Evolutionary conservation across 1,140 invertebrate genomes (phyloP).

Genomic region (Drosophila dunni): DNA sequence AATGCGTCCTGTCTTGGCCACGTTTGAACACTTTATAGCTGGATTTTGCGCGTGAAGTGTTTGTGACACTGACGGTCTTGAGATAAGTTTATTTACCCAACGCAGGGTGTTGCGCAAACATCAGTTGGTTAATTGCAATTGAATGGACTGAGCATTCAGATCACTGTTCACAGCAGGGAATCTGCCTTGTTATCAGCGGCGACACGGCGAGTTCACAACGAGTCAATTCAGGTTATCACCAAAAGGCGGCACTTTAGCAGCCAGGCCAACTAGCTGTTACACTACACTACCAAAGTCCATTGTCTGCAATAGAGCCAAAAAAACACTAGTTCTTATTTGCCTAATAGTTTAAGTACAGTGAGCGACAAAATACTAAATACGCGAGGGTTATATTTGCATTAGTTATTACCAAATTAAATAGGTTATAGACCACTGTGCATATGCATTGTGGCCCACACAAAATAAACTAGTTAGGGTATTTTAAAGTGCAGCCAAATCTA

Average conservation of each 20-base stretch:
- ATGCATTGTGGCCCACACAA: background rate
- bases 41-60: background rate
- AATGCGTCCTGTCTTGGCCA: constrained; percentile 48
- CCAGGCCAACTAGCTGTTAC: constrained; percentile 22
- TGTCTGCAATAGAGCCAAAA: background rate
- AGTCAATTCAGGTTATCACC: constrained; percentile 38
- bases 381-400: too few species aligned
- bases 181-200: constrained; percentile 34
- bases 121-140: constrained; percentile 62
- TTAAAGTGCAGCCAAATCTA: constrained; percentile 6
- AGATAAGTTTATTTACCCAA: constrained; percentile 58
- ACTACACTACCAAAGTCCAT: constrained; percentile 11
- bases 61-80: constrained; percentile 38
- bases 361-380: too few species aligned
- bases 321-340: background rate
- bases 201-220: constrained; percentile 21
- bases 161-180: constrained; percentile 36
- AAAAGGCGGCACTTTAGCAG: background rate
- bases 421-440: too few species aligned
- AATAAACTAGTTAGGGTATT: background rate
- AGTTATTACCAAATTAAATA: too few species aligned
- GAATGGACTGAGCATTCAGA: constrained; percentile 57
- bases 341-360: too few species aligned
- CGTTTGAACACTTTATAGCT: constrained; percentile 46
- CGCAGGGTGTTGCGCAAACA: constrained; percentile 21